Evolutionary conservation across 2,113 vertebrate genomes (phyloP).

Genomic region (Chaetorhynchus papuensis): DNA sequence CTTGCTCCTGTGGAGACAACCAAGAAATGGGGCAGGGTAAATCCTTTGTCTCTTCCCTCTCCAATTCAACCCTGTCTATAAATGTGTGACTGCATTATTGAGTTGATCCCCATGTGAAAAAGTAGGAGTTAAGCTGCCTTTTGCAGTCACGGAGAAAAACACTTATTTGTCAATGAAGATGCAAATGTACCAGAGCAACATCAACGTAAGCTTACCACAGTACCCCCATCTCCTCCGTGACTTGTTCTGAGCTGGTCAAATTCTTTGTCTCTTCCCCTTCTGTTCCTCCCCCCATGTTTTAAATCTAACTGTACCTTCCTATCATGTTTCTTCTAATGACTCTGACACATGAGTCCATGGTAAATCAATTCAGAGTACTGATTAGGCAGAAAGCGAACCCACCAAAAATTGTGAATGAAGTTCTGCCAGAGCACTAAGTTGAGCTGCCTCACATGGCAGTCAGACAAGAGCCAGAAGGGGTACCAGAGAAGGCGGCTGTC

Average conservation of each 20-base stretch:
- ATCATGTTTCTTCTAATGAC: neutral
- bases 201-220: neutral
- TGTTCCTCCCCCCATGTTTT: neutral
- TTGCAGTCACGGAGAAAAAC: neutral
- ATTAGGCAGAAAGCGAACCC: neutral
- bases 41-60: neutral
- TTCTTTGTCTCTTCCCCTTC: neutral
- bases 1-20: neutral
- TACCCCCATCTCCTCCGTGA: neutral
- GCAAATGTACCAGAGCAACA: neutral
- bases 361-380: neutral
- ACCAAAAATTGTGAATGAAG: neutral
- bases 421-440: neutral
- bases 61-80: neutral
- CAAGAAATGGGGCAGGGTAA: neutral
- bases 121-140: neutral
- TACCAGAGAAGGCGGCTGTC: neutral
- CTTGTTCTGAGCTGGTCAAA: neutral
- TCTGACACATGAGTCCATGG: neutral
- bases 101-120: neutral
- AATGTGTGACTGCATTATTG: neutral
- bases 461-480: neutral
- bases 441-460: neutral
- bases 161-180: neutral
- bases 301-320: neutral